Base-by-base conservation (phyloP, 2,888 invertebrate species). In the Aphodius granarius region DNA sequence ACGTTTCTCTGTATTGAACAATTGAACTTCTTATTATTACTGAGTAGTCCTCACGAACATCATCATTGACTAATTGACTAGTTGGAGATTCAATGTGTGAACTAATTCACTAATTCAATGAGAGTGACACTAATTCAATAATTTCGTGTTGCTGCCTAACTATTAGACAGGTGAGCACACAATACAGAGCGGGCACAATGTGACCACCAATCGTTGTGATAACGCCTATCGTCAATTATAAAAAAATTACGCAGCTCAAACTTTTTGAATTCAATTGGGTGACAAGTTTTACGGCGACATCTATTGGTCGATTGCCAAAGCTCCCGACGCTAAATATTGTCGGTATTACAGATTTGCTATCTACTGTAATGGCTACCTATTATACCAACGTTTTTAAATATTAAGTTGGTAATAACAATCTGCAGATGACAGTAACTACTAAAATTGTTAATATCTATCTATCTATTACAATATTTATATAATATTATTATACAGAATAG, bases 1-100 rank as follows among this genome's bases (percentile, higher is more conserved):
- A 20, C 20, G 16, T 68, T 66, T 15, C 19, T 66, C n/a, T 68
- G 68, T 21, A 20, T n/a, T n/a, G n/a, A n/a, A n/a, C n/a, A n/a
- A n/a, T n/a, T n/a, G n/a, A 68, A 21, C 0, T 5, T 21, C 22
- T 68, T 68, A 19, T 21, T 21, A n/a, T 15, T 68, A 68, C n/a
- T n/a, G n/a, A 68, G 13, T 20, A 68, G 68, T 68, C 21, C 68
- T 68, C 19, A 68, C 68, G 5, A 68, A 20, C 68, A 68, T 68
- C 20, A 13, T 63, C 63, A n/a, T n/a, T n/a, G n/a, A n/a, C n/a
- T n/a, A n/a, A n/a, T 43, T 43, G 43, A 43, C 43, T 43, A 43
- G 43, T 13, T 43, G 3, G 43, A 43, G 43, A 43, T 43, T 43
- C 43, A 43, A 43, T 43, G 43, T 3, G 13, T n/a, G n/a, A n/a